Percentiles rank a stretch among this genome's conserved stretches.
phyloP scores from a whole-genome alignment of 2,888 invertebrate species.

The Operophtera brumata region DNA sequence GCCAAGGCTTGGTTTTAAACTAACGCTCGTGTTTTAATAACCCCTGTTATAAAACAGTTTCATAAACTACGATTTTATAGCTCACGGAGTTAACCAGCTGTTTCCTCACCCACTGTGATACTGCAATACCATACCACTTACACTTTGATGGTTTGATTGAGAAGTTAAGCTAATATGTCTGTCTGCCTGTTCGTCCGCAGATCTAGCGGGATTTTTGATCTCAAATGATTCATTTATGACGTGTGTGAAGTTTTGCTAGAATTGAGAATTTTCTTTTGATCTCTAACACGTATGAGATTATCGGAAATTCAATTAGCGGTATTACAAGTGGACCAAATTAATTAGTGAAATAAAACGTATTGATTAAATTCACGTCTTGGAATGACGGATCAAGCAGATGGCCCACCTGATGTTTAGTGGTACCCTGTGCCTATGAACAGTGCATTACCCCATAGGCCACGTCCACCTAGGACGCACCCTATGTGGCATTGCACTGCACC shows the following conservation, averaged over 20 bases:
- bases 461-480: too few species aligned
- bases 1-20: too few species aligned
- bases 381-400: too few species aligned
- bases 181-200: constrained; percentile 19
- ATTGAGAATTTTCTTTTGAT: constrained; percentile 10
- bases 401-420: too few species aligned
- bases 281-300: not conserved
- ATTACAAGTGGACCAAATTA: not conserved
- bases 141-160: constrained; percentile 31
- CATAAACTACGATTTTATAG: too few species aligned
- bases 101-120: not conserved
- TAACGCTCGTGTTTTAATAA: too few species aligned
- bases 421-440: too few species aligned
- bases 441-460: too few species aligned
- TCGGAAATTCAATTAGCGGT: not conserved
- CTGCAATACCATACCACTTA: constrained; percentile 7
- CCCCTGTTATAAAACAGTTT: too few species aligned
- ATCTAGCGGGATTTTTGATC: constrained; percentile 12
- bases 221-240: constrained; percentile 10
- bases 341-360: too few species aligned
- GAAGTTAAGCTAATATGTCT: constrained; percentile 19
- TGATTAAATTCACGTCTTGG: too few species aligned
- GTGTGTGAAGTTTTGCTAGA: not conserved
- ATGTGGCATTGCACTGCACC: too few species aligned
- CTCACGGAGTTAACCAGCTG: constrained; percentile 1